These are phyloP conservation scores for Lochmaea capreae DNA, from an alignment of 2,888 invertebrate genomes.

Conservation along the genomic window DNA sequence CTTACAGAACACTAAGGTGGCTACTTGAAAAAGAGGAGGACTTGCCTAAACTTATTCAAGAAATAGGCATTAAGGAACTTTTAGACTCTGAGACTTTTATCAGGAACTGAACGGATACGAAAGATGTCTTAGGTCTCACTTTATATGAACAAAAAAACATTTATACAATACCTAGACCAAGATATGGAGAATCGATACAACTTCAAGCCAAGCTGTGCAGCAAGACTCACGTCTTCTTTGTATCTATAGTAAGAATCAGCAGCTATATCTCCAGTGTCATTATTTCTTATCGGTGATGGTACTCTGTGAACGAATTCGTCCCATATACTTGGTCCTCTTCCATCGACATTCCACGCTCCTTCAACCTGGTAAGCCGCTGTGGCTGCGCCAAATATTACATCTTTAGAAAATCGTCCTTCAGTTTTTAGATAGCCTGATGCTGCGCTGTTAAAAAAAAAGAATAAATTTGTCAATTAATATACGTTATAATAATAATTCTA, in stretches of 20 bases:
- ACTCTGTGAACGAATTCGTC: slow-evolving; percentile 71
- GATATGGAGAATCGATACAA: slow-evolving; percentile 73
- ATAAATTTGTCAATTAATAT: background rate
- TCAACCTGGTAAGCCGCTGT: slow-evolving; percentile 52
- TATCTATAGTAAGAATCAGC: slow-evolving; percentile 75
- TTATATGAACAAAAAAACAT: background rate
- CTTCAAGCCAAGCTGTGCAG: slow-evolving; percentile 68
- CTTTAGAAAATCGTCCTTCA: slow-evolving; percentile 54
- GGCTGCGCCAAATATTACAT: slow-evolving; percentile 44
- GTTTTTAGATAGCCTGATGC: slow-evolving; percentile 2
- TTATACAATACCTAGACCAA: slow-evolving; percentile 69
- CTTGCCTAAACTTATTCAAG: too few species aligned
- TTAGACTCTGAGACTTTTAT: too few species aligned
- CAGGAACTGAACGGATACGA: too few species aligned
- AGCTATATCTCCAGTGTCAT: slow-evolving; percentile 72
- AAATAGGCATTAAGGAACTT: too few species aligned
- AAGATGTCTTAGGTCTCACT: too few species aligned
- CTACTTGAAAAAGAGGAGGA: too few species aligned
- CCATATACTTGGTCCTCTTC: slow-evolving; percentile 76
- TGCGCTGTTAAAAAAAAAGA: background rate
- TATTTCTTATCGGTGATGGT: slow-evolving; percentile 61
- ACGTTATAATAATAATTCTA: too few species aligned
- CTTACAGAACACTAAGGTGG: too few species aligned
- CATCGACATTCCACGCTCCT: slow-evolving; percentile 54
- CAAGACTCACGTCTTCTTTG: slow-evolving; percentile 70